phyloP scores from a whole-genome alignment of 2,888 invertebrate species.

The Limnephilus rhombicus region DNA sequence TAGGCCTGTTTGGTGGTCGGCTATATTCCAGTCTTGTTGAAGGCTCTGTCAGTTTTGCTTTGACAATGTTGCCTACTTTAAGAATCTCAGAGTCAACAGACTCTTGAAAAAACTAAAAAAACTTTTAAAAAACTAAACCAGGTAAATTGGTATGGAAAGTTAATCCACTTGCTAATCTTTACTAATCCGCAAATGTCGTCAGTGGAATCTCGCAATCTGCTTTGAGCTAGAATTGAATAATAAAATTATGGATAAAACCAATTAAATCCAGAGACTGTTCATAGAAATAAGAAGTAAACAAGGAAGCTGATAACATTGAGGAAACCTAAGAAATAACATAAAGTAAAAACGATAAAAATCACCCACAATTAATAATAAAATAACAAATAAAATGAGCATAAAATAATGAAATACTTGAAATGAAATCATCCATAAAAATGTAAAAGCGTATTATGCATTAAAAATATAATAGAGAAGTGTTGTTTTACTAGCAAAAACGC shows the following conservation, averaged over 20 bases:
- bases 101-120: no score
- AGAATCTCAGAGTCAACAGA: not conserved
- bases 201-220: not conserved
- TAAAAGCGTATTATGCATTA: no score
- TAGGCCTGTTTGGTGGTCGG: not conserved
- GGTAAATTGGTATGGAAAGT: conserved; percentile 1
- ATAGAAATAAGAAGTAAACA: not conserved
- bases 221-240: not conserved
- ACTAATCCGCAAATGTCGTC: not conserved
- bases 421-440: no score
- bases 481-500: no score
- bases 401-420: no score
- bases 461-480: no score
- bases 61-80: not conserved
- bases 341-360: no score
- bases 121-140: no score
- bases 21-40: not conserved
- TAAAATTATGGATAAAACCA: not conserved
- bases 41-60: not conserved
- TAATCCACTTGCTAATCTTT: not conserved
- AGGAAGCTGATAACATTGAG: not conserved
- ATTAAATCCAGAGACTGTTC: not conserved
- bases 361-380: no score
- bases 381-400: no score
- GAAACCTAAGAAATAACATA: no score